Base-by-base conservation (phyloP, 2,113 vertebrate species). In the Kryptolebias marmoratus region DNA sequence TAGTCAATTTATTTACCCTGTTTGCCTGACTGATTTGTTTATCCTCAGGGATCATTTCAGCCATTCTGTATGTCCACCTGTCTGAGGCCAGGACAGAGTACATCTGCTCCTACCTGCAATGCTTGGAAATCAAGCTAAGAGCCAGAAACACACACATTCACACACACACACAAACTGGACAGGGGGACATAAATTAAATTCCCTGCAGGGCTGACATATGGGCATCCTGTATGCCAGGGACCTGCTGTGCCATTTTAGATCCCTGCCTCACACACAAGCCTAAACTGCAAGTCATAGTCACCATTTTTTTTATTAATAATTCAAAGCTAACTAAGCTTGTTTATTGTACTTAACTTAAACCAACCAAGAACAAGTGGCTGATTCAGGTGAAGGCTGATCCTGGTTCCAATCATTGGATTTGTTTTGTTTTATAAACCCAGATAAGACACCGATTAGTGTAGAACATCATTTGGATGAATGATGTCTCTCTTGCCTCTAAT, bases 41-140 rank as follows among this genome's bases (percentile, higher is more conserved):
- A 62, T 84, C 80, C 88, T 79, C 73, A 96, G 96, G 95, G 49
- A 97, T 96, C 49, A 96, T 97, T 85, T 96, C 94, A 28, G 96
- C 95, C 0, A 96, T 97, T 78, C 94, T 97, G 67, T 94, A 96
- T 0, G 93, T 96, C 76, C 95, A 97, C 87, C 95, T 95, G 0
- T 97, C 96, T 78, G 95, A 96, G 86, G 95, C 95, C 73, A 96
- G 95, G 89, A 95, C 96, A n/a, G 95, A 95, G 87, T 96, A 96
- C 88, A 97, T 98, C 93, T 98, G 96, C 85, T 97, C 95, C 87
- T 96, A 96, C 91, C 92, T 97, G 84, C 95, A 96, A 86, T 92
- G 94, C 36, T 93, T 96, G 85, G 94, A 96, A 92, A 95, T 93
- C 81, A 95, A 96, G 88, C 96, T 96, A 94, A 66, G 71, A 44